Evolutionary conservation across 2,888 invertebrate species (phyloP).

Genomic region (Pristionchus fissidentatus): DNA sequence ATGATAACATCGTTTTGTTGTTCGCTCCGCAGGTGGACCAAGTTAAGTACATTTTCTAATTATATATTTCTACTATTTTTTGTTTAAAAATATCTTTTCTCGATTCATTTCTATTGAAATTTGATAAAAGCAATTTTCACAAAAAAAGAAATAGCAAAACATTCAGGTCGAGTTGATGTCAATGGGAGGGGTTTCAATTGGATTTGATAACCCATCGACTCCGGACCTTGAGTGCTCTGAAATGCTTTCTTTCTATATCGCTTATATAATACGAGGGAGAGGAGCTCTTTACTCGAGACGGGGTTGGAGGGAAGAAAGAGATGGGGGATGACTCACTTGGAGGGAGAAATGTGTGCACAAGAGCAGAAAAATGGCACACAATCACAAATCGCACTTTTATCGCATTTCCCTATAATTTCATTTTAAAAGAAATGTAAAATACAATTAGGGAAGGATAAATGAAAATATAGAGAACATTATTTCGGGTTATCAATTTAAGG

Average conservation of each 20-base stretch:
- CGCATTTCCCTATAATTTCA: background rate
- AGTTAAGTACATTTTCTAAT: too few species aligned
- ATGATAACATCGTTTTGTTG: too few species aligned
- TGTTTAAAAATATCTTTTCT: background rate
- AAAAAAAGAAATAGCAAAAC: background rate
- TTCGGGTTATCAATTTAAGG: too few species aligned
- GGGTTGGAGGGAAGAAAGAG: background rate
- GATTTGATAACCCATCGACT: slow-evolving; percentile 20
- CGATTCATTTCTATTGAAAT: background rate
- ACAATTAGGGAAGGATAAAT: too few species aligned
- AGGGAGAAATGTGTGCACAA: background rate
- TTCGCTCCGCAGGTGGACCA: too few species aligned
- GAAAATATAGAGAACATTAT: too few species aligned
- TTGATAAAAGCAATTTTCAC: background rate
- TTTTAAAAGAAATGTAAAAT: too few species aligned
- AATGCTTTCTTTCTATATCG: background rate
- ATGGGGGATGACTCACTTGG: background rate
- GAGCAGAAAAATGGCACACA: too few species aligned
- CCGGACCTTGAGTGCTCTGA: slow-evolving; percentile 27
- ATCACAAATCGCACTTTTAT: too few species aligned
- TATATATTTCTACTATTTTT: background rate
- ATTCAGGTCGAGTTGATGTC: slow-evolving; percentile 18
- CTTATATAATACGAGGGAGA: slow-evolving; percentile 1
- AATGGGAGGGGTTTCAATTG: slow-evolving; percentile 5
- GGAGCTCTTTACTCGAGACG: background rate